Evolutionary conservation across 2,797 vertebrate species (phyloP), one percentile per base, ranked within the genome.

Genomic region (Trematomus bernacchii): DNA sequence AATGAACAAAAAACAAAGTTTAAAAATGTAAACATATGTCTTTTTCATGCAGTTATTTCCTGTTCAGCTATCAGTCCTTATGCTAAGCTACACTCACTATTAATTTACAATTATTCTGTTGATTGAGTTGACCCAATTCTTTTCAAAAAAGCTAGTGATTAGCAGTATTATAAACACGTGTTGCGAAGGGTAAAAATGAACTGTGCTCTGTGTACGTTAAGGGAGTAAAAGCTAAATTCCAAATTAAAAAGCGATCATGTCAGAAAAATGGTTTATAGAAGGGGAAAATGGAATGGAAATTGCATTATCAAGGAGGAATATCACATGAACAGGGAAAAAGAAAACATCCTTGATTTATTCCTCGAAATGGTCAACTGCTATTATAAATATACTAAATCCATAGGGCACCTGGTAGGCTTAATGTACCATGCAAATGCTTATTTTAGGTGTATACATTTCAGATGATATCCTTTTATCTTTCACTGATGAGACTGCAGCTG

Each of bases 401-500:
- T 18, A 57, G 44, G 27, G 8, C 27, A 47, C 52, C 46, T 59
- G 66, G 63, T 50, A 30, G 27, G 52, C 30, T 71, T 66, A 77
- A 77, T 66, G 11, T 66, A 64, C 43, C 72, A 54, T 60, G 62
- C 15, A 68, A 73, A 77, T 51, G 58, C 19, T 71, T 66, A 64
- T 69, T 75, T 73, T 52, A 27, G 21, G 19, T 0, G 37, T 60
- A 71, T 76, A 54, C 5, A 73, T 79, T 64, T 37, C 5, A 43
- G 13, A 71, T 64, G 15, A 66, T 57, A 42, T 27, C 11, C 60
- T 63, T 47, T 42, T 43, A 67, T 78, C 48, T 66, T 53, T 52
- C 71, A 60, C 1, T n/a, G 48, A 67, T n/a, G 12, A 61, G 64
- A 33, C 19, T 9, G 9, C 77, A 83, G 73, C 65, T 85, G 67